Conservation (phyloP, 2,888 invertebrate species). For the Allophyes oxyacanthae region DNA sequence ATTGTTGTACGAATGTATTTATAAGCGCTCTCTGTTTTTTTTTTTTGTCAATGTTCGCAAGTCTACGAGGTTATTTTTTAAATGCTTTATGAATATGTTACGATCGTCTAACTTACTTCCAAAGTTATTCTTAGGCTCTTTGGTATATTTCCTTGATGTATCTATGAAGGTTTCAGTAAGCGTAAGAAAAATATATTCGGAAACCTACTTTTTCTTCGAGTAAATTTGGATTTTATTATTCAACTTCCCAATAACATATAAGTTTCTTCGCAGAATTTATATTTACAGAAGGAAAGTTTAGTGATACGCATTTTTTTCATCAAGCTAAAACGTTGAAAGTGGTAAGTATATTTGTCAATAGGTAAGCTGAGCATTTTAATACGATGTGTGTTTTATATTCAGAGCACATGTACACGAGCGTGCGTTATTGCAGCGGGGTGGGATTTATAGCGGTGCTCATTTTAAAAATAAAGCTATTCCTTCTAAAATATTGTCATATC, state of each 20-base stretch:
- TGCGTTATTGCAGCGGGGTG: conserved; percentile 82
- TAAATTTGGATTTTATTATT: conserved; percentile 43
- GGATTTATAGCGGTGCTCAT: conserved; percentile 83
- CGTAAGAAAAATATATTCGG: conserved; percentile 17
- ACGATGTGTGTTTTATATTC: conserved; percentile 81
- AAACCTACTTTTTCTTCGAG: conserved; percentile 15
- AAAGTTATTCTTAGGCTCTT: conserved; percentile 6
- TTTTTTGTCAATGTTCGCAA: background rate
- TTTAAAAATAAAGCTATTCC: conserved; percentile 88
- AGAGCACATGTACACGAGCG: conserved; percentile 73
- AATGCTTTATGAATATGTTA: conserved; percentile 3
- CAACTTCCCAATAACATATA: conserved; percentile 36
- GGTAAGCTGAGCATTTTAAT: conserved; percentile 72
- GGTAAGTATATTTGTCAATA: conserved; percentile 67
- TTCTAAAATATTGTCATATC: conserved; percentile 88
- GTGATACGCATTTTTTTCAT: conserved; percentile 54
- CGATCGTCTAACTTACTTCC: conserved; percentile 1
- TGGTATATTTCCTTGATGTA: conserved; percentile 20
- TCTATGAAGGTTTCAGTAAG: conserved; percentile 18
- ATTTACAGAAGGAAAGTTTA: conserved; percentile 32
- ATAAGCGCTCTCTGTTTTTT: too few relatives aligned
- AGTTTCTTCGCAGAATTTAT: conserved; percentile 40
- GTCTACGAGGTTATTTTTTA: background rate
- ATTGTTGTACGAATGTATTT: conserved; percentile 2
- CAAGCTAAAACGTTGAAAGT: conserved; percentile 57